Percentiles rank a stretch among this genome's conserved stretches.
Conservation (phyloP, 2,113 vertebrate genomes). For the Phalacrocorax brasilianus region DNA sequence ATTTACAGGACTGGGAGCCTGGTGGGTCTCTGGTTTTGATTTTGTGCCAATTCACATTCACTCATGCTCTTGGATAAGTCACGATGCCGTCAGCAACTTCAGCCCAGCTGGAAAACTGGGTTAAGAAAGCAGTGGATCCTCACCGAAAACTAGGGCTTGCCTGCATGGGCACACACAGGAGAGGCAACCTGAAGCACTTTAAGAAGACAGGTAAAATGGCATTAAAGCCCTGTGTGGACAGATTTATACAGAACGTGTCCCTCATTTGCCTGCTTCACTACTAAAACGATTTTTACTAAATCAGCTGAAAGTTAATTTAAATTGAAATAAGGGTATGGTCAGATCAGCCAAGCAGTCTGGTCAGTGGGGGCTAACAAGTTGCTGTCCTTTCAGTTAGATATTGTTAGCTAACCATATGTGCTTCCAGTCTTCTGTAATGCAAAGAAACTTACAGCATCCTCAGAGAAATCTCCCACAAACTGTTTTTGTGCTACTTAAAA, state of each 20-base stretch:
- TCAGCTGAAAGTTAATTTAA: constrained; percentile 36
- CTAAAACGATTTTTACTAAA: constrained; percentile 17
- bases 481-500: constrained; percentile 28
- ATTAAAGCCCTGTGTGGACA: not conserved
- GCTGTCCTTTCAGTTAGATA: not conserved
- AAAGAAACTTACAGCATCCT: not conserved
- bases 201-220: not conserved
- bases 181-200: not conserved
- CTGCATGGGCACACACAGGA: not conserved
- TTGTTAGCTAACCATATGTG: not conserved
- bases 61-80: constrained; percentile 10
- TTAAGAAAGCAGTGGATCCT: constrained; percentile 31
- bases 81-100: not conserved
- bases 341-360: not conserved
- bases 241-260: not conserved
- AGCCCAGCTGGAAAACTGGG: constrained; percentile 30
- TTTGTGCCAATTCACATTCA: constrained; percentile 24
- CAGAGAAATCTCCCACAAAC: constrained; percentile 30
- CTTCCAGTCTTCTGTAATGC: not conserved
- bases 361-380: not conserved
- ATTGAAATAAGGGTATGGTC: constrained; percentile 16
- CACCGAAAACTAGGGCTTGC: not conserved
- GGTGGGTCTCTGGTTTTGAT: constrained; percentile 8
- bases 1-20: constrained; percentile 10
- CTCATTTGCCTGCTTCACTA: constrained; percentile 1